A percentile compares a stretch with the other conserved stretches of the same genome.
Conservation (phyloP, 2,888 invertebrate species). For the Calephelis perditalis region DNA sequence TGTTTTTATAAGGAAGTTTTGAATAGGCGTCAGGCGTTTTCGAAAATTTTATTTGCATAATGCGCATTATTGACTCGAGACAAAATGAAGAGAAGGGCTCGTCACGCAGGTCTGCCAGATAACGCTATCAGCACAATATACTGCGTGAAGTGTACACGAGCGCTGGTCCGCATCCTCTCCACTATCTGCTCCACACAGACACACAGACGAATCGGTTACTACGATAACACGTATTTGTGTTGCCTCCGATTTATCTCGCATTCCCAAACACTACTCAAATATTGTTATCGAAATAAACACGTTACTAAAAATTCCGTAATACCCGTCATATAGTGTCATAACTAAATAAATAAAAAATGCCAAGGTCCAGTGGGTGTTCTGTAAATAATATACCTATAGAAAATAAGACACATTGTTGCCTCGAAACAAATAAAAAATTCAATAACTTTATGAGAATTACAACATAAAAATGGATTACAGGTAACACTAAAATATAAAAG, state of each 20-base stretch:
- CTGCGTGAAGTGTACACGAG: slow-evolving; percentile 4
- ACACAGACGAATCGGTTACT: background rate
- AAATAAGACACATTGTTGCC: background rate
- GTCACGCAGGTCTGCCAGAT: too few species aligned
- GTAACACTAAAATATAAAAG: too few species aligned
- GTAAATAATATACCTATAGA: slow-evolving; percentile 13
- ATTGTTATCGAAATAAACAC: slow-evolving; percentile 14
- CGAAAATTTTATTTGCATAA: too few species aligned
- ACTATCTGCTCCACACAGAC: slow-evolving; percentile 22
- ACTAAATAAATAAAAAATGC: slow-evolving; percentile 6
- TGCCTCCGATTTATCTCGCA: slow-evolving; percentile 13
- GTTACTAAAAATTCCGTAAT: slow-evolving; percentile 17
- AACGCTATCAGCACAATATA: too few species aligned
- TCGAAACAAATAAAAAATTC: background rate
- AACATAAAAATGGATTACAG: too few species aligned
- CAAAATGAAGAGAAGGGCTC: too few species aligned
- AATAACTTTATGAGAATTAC: too few species aligned
- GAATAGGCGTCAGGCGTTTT: too few species aligned
- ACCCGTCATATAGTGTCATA: slow-evolving; percentile 6
- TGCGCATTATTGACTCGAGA: too few species aligned
- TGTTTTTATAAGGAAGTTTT: too few species aligned
- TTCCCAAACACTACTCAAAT: slow-evolving; percentile 17
- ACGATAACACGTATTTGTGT: slow-evolving; percentile 1
- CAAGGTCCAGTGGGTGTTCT: background rate
- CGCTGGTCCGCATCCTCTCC: slow-evolving; percentile 21